Evolutionary conservation across 2,797 vertebrate genomes (phyloP).

Genomic region (Botia kubotai): DNA sequence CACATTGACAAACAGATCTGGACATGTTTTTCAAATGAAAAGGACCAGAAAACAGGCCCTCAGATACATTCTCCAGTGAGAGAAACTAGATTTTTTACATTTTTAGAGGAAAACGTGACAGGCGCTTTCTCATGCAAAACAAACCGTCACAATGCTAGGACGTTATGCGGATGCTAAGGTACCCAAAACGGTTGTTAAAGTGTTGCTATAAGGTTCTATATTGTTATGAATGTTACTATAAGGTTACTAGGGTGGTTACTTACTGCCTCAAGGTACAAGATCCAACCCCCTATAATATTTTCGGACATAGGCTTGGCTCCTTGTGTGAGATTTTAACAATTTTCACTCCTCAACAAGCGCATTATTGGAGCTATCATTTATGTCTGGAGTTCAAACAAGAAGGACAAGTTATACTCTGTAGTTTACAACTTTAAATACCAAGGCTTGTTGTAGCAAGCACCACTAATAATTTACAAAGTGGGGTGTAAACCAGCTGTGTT

Average conservation of each 20-base stretch:
- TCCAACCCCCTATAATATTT: not conserved
- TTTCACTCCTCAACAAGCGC: not conserved
- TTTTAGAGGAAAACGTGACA: not conserved
- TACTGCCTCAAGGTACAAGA: not conserved
- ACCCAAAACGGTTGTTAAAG: not conserved
- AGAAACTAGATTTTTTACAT: not conserved
- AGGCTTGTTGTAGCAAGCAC: not conserved
- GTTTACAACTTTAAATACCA: not conserved
- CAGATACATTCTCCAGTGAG: not conserved
- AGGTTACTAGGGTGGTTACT: not conserved
- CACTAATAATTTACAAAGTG: slow-evolving; percentile 12
- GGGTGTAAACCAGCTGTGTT: slow-evolving; percentile 21
- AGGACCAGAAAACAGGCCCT: not conserved
- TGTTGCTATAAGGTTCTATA: not conserved
- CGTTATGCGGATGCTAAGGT: not conserved
- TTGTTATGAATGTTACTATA: too few relatives aligned
- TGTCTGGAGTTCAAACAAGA: not conserved
- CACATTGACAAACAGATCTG: slow-evolving; percentile 38
- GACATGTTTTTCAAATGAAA: slow-evolving; percentile 26
- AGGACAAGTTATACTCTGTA: not conserved
- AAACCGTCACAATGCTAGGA: not conserved
- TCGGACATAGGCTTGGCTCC: not conserved
- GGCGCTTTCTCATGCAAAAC: not conserved
- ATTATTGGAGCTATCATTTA: not conserved
- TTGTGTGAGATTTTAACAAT: not conserved